These are phyloP conservation scores for Gambusia affinis DNA, from an alignment of 2,113 vertebrate species.

Conservation along the genomic window DNA sequence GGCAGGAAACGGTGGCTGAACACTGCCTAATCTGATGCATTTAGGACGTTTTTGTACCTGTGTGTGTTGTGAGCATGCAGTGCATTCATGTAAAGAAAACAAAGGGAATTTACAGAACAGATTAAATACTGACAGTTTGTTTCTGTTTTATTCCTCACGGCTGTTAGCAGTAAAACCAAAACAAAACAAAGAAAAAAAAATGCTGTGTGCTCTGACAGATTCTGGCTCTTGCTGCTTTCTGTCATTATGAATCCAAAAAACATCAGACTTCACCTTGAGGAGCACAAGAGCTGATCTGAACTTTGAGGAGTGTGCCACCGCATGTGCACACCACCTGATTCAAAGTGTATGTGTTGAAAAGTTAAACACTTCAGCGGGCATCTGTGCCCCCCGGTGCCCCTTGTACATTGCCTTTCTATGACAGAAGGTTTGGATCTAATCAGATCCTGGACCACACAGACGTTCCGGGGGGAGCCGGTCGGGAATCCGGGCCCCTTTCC, in stretches of 20 bases:
- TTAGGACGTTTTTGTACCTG: constrained; percentile 5
- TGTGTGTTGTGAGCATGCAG: constrained; percentile 5
- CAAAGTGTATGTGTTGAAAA: background rate
- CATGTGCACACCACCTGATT: constrained; percentile 26
- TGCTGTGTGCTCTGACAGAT: background rate
- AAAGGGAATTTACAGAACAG: constrained; percentile 43
- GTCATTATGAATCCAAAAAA: constrained; percentile 12
- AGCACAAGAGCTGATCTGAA: background rate
- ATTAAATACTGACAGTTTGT: constrained; percentile 61
- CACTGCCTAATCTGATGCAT: constrained; percentile 17
- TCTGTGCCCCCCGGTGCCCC: constrained; percentile 5
- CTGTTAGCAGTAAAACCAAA: constrained; percentile 51
- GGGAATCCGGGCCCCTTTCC: constrained; percentile 35
- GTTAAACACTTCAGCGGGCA: constrained; percentile 15
- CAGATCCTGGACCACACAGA: constrained; percentile 75
- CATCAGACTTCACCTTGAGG: constrained; percentile 13
- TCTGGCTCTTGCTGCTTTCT: constrained; percentile 8
- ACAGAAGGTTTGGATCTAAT: constrained; percentile 48
- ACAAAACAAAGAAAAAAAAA: background rate
- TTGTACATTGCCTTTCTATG: constrained; percentile 17
- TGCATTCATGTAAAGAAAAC: constrained; percentile 52
- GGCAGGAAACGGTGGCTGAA: constrained; percentile 41
- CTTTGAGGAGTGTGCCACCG: background rate
- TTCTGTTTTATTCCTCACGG: constrained; percentile 52
- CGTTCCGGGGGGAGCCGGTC: constrained; percentile 11